phyloP scores from a whole-genome alignment of 23 tunicate species.

The Halocynthia roretzi region DNA sequence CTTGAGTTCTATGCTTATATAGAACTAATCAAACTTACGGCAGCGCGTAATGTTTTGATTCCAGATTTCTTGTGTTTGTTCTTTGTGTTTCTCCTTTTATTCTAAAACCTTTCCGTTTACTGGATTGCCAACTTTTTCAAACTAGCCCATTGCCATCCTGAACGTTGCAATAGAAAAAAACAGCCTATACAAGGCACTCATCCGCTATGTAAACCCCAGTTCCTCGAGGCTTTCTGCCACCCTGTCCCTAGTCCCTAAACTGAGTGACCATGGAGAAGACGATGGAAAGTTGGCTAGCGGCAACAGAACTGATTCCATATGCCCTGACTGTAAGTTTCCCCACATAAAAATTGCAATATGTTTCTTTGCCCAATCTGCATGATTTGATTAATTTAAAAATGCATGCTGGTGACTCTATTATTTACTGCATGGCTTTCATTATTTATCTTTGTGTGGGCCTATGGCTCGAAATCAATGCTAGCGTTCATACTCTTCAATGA shows the following conservation, averaged over 20 bases:
- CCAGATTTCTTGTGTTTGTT: no score
- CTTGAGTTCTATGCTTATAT: no score
- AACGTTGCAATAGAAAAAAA: conserved; percentile 22
- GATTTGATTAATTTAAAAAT: neutral
- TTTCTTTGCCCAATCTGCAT: neutral
- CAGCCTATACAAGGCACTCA: conserved; percentile 51
- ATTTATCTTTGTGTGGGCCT: neutral
- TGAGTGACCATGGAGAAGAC: neutral
- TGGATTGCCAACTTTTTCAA: neutral
- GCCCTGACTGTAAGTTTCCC: conserved; percentile 69
- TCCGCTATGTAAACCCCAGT: conserved; percentile 61
- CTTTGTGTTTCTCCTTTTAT: no score
- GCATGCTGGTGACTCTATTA: neutral
- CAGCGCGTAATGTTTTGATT: no score
- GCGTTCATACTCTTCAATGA: no score
- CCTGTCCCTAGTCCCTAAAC: conserved; percentile 28
- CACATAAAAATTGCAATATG: neutral
- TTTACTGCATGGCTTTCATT: conserved; percentile 3
- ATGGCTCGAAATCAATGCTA: no score
- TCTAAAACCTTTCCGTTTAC: no score
- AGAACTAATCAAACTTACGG: no score
- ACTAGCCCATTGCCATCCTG: conserved; percentile 56
- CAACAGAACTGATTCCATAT: conserved; percentile 5
- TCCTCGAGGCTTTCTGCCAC: conserved; percentile 19
- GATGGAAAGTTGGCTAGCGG: neutral